phyloP scores from a whole-genome alignment of 1,140 invertebrate genomes.

The Antheraea mylitta region DNA sequence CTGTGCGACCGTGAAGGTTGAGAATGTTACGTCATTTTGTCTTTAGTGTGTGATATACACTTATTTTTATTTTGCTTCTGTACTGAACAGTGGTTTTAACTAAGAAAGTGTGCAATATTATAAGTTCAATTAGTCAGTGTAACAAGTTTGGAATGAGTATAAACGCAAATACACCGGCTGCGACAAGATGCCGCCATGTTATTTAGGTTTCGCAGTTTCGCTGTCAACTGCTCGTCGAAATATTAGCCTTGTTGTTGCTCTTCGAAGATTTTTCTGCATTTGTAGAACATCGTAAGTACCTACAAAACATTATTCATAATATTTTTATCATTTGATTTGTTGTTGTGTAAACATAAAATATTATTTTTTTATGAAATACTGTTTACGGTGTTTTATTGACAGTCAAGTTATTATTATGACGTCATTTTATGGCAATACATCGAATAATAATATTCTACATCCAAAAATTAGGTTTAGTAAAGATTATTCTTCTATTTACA shows the following conservation, averaged over 20 bases:
- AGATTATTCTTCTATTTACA: neutral
- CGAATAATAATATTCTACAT: constrained; percentile 23
- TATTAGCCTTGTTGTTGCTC: constrained; percentile 45
- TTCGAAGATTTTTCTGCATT: constrained; percentile 42
- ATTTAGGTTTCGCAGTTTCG: constrained; percentile 62
- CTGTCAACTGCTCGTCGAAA: constrained; percentile 67
- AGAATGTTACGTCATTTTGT: constrained; percentile 77
- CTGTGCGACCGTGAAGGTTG: constrained; percentile 76
- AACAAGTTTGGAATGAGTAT: constrained; percentile 30
- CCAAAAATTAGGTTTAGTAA: neutral
- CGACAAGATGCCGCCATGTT: constrained; percentile 75
- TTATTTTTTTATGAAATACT: constrained; percentile 35
- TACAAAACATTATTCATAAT: neutral
- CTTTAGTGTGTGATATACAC: constrained; percentile 68
- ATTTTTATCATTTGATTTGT: neutral
- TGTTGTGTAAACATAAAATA: neutral
- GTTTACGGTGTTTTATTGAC: constrained; percentile 74
- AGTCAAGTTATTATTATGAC: constrained; percentile 64
- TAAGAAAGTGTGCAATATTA: constrained; percentile 43
- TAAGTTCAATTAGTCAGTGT: constrained; percentile 34
- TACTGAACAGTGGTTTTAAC: constrained; percentile 48
- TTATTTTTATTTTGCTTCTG: constrained; percentile 52
- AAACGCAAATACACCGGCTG: constrained; percentile 66
- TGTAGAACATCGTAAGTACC: constrained; percentile 33
- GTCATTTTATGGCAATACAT: constrained; percentile 33